A percentile compares a stretch with the other conserved stretches of the same genome.
Evolutionary conservation across 2,797 vertebrate genomes (phyloP).

Genomic region (Notamacropus eugenii): DNA sequence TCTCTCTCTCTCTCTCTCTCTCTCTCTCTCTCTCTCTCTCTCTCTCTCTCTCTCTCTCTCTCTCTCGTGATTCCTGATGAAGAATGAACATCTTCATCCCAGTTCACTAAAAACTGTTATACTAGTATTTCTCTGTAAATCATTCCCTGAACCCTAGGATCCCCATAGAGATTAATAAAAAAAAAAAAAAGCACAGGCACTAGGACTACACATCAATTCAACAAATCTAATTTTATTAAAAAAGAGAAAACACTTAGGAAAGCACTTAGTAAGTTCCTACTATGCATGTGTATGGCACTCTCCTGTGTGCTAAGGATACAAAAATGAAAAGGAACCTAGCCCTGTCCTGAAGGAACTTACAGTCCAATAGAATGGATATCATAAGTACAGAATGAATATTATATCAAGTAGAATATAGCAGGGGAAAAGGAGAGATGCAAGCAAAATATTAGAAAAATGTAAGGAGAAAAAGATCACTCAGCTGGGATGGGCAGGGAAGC

Average conservation of each 20-base stretch:
- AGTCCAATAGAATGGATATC: neutral
- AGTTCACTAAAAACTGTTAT: neutral
- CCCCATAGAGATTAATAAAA: neutral
- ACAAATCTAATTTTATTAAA: neutral
- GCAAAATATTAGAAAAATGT: neutral
- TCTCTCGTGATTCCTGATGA: neutral
- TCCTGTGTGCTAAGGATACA: neutral
- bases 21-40: too few relatives aligned
- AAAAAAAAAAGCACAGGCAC: neutral
- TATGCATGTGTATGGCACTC: neutral
- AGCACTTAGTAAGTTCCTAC: neutral
- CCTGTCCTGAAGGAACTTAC: neutral
- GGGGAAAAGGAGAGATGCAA: neutral
- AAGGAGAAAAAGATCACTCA: neutral
- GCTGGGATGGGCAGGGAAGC: neutral
- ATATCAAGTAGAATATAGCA: neutral
- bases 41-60: too few relatives aligned
- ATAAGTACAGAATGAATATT: neutral
- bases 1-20: too few relatives aligned
- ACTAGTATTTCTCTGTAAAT: neutral
- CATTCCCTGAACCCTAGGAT: neutral
- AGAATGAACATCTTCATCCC: neutral
- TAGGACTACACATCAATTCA: neutral
- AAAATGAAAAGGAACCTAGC: neutral
- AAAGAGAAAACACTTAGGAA: neutral